Base-by-base conservation (phyloP, 2,113 vertebrate genomes). In the Leucoraja erinaceus region DNA sequence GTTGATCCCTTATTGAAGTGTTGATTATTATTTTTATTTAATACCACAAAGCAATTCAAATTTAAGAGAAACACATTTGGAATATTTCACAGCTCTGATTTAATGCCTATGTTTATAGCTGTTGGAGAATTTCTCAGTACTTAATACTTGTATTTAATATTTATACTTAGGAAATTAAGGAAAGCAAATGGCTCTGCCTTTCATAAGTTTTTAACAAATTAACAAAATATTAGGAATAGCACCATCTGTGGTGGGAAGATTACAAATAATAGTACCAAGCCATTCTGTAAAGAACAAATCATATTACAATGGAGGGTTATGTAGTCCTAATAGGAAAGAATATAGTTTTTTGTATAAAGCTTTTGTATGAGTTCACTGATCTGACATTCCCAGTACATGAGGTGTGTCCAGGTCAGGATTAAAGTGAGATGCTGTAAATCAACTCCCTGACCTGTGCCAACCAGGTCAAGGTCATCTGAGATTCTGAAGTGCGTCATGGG, bases 21-120 rank as follows among this genome's bases (percentile, higher is more conserved):
- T 97, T 98, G 97, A 98, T 96, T 97, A 95, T 95, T 97, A 96
- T 97, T 97, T 98, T 96, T 96, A 97, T 96, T 98, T 97, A 97
- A 96, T 95, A 96, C 96, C 97, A 97, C 98, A 96, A 97, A 96
- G 96, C 96, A 97, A 97, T 97, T 98, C 97, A 97, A 97, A 98
- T 98, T 98, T 98, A 96, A 97, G 96, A 96, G 95, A 95, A 96
- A 95, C 95, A 94, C 68, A 97, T 97, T 97, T 96, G 97, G 97
- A 98, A 97, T 97, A 97, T 98, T 98, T 98, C 95, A 97, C 97
- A 16, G 16, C 66, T 68, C 66, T 0, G 11, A 68, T 68, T 6
- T 68, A 68, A 68, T 68, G 11, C 66, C 66, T 68, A 9, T 2
- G 2, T 47, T 68, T 68, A 47, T 47, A 68, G 66, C 66, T 68